Evolutionary conservation across 2,113 vertebrate species (phyloP), one percentile per base, ranked within the genome.

Genomic region (Meles meles): DNA sequence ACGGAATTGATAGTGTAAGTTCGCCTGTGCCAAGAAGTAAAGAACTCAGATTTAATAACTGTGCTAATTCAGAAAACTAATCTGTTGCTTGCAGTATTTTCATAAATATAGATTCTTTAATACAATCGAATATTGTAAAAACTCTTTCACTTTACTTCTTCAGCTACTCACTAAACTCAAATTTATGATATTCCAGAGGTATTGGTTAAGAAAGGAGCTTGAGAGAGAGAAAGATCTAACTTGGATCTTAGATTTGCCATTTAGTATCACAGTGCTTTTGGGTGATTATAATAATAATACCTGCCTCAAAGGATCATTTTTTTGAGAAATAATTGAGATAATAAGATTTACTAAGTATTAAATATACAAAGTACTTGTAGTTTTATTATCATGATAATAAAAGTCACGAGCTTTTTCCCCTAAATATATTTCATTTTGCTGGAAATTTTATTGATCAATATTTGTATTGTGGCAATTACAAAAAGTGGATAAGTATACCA

Each of bases 21-120:
- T 96, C 90, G 44, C 27, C 69, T 8, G 0, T 74, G 86, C 47
- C 8, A 93, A 97, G 18, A 95, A 65, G n/a, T 39, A 65, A 96
- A 88, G 96, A 97, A 98, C 96, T 98, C 52, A 90, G n/a, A 77
- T 97, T 96, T 83, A 86, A 18, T 87, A 95, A 88, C 47, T 96
- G 31, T 96, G 80, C 20, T 98, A 80, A 96, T 97, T 97, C 91
- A 96, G 87, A 95, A 98, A 95, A 94, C 42, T 39, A 88, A 96
- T 98, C 98, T 93, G 80, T 97, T 97, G 77, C 77, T 97, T 97
- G 94, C 57, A 57, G 39, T 63, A 5, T 67, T 97, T 96, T 90
- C 80, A 83, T 80, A 59, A 93, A 95, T 83, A 63, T 96, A 52
- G 69, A 81, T 69, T 12, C 80, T 61, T 80, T 96, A 91, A 97